Evolutionary conservation across 2,113 vertebrate species (phyloP), one percentile per base, ranked within the genome.

Genomic region (Murina feae): DNA sequence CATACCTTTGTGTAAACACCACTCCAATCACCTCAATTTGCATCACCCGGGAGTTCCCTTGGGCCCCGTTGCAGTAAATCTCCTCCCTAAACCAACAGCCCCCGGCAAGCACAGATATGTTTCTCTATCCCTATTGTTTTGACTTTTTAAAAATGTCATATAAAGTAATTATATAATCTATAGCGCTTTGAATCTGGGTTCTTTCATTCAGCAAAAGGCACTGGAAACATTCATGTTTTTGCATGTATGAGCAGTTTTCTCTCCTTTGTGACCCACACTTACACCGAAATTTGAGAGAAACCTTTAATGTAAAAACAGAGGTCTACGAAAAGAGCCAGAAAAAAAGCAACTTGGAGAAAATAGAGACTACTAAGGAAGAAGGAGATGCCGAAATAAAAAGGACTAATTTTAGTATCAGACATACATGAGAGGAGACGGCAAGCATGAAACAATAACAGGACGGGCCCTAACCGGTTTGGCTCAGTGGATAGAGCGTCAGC

Each of bases 331-430:
- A 63, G 23, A 80, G 49, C 71, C 93, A 89, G 58, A 66, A 79
- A 55, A 87, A 85, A 92, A 91, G 63, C 37, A 89, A 82, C 37
- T 53, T 86, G 58, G 51, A 85, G 51, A 17, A 95, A 87, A 75
- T 18, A 60, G 65, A 65, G 25, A 63, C 37, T 75, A 90, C 23
- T 42, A 71, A 74, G 44, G 55, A 39, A 94, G 44, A 94, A 55
- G 35, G 32, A 76, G 53, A 84, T 82, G 55, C 21, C 71, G 88
- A 49, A 75, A 74, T 20, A 10, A 30, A 60, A 87, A 86, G 12
- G n/a, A 58, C 32, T 76, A 68, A 49, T 49, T 75, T n/a, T 81
- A 30, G 60, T 60, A 90, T 55, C n/a, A 96, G 71, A 88, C 86
- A 78, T 68, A 71, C 18, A n/a, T 60, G 53, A 76, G 39, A 85